Evolutionary conservation across 1,140 invertebrate species (phyloP).

Genomic region (Meteorus sp.): DNA sequence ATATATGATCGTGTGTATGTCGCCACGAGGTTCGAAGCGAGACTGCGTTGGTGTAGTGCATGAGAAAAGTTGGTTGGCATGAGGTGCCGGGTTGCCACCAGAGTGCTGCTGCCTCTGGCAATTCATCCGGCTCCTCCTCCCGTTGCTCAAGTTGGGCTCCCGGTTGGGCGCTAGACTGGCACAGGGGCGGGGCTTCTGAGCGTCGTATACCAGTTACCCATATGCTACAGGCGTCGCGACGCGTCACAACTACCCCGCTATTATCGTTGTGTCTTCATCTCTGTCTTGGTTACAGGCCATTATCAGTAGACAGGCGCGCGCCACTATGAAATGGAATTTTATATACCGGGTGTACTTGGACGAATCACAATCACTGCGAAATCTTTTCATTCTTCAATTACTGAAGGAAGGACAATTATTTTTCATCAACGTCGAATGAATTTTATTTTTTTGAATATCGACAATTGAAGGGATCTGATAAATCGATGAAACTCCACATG

Average conservation of each 20-base stretch:
- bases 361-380: too few relatives aligned
- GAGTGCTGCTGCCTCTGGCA: constrained; percentile 17
- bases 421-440: too few relatives aligned
- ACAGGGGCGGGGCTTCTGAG: constrained; percentile 53
- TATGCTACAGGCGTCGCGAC: constrained; percentile 51
- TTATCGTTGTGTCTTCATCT: neutral
- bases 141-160: constrained; percentile 32
- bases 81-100: neutral
- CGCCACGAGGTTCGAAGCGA: constrained; percentile 42
- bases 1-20: constrained; percentile 24
- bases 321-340: too few relatives aligned
- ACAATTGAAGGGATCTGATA: too few relatives aligned
- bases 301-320: too few relatives aligned
- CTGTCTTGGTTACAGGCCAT: too few relatives aligned
- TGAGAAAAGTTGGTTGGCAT: constrained; percentile 32
- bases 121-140: constrained; percentile 27
- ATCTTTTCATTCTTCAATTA: too few relatives aligned
- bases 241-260: constrained; percentile 34
- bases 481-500: too few relatives aligned
- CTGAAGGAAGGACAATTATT: too few relatives aligned
- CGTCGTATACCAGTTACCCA: constrained; percentile 34
- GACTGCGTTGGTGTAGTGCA: too few relatives aligned
- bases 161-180: constrained; percentile 50
- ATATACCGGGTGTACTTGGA: too few relatives aligned
- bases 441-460: too few relatives aligned